Conservation (phyloP, 2,113 vertebrate species). For the Pangasianodon gigas region DNA sequence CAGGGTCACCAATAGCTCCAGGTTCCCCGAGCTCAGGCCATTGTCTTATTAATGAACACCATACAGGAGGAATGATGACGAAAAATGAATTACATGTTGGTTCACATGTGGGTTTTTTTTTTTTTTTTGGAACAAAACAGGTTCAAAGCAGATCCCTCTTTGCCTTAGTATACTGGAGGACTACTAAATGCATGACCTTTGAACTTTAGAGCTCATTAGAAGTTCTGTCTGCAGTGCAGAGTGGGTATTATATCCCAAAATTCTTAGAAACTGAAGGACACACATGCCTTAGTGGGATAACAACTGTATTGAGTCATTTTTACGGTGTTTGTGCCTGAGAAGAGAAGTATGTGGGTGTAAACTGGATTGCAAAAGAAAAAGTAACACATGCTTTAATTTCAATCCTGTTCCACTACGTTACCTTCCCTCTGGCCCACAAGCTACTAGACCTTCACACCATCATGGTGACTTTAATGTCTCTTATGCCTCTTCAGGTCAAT, state of each 20-base stretch:
- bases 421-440: slow-evolving; percentile 2
- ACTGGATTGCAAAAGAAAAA: background rate
- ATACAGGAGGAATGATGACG: background rate
- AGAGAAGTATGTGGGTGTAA: slow-evolving; percentile 4
- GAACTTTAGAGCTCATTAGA: slow-evolving; percentile 41
- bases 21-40: background rate
- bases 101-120: slow-evolving; percentile 20
- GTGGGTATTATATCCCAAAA: slow-evolving; percentile 25
- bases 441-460: background rate
- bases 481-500: background rate
- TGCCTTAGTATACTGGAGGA: slow-evolving; percentile 50
- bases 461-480: background rate
- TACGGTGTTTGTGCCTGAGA: slow-evolving; percentile 10
- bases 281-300: slow-evolving; percentile 10
- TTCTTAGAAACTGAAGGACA: slow-evolving; percentile 2
- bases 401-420: background rate
- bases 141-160: slow-evolving; percentile 55
- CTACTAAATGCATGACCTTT: slow-evolving; percentile 40
- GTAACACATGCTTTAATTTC: background rate
- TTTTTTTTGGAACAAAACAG: slow-evolving; percentile 49
- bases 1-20: background rate
- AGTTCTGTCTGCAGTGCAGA: background rate
- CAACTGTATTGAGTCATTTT: background rate
- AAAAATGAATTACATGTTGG: background rate
- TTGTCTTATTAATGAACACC: background rate